Evolutionary conservation across 2,888 invertebrate genomes (phyloP).

Genomic region (Dryocosmus kuriphilus): DNA sequence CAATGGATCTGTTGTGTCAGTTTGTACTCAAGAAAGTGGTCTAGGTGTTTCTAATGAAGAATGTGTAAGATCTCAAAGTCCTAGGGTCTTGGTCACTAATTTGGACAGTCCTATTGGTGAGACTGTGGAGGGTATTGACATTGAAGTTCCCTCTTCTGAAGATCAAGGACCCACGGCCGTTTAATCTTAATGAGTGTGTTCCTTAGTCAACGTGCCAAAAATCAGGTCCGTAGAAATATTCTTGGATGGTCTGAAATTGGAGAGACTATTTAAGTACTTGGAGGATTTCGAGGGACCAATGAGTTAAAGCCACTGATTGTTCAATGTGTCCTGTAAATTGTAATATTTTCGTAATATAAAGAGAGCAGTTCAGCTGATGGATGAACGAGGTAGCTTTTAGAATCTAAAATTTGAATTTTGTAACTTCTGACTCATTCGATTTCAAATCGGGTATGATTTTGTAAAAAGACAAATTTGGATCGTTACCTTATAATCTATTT

Average conservation of each 20-base stretch:
- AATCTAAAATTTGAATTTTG: not conserved
- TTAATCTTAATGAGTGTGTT: slow-evolving; percentile 62
- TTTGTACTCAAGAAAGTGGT: slow-evolving; percentile 20
- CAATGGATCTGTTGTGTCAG: slow-evolving; percentile 28
- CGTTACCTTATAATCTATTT: too few relatives aligned
- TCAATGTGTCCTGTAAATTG: slow-evolving; percentile 8
- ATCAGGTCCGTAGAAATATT: slow-evolving; percentile 61
- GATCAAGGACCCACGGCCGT: slow-evolving; percentile 51
- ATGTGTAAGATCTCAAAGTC: slow-evolving; percentile 55
- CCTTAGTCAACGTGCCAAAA: slow-evolving; percentile 68
- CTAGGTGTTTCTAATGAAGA: slow-evolving; percentile 47
- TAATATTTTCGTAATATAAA: slow-evolving; percentile 26
- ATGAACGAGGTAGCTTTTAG: not conserved
- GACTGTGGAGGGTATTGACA: slow-evolving; percentile 36
- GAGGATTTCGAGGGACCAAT: slow-evolving; percentile 49
- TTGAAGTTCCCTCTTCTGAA: slow-evolving; percentile 33
- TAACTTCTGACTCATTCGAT: not conserved
- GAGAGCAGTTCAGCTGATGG: not conserved
- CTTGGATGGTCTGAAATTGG: slow-evolving; percentile 41
- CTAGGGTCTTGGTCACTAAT: slow-evolving; percentile 51
- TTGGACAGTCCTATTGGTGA: slow-evolving; percentile 42
- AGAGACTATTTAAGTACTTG: slow-evolving; percentile 8
- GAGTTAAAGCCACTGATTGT: slow-evolving; percentile 30
- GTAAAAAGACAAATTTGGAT: too few relatives aligned
- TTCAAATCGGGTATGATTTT: not conserved